A percentile compares a stretch with the other conserved stretches of the same genome.
Conservation (phyloP, 2,113 vertebrate species). For the Ranitomeya variabilis region DNA sequence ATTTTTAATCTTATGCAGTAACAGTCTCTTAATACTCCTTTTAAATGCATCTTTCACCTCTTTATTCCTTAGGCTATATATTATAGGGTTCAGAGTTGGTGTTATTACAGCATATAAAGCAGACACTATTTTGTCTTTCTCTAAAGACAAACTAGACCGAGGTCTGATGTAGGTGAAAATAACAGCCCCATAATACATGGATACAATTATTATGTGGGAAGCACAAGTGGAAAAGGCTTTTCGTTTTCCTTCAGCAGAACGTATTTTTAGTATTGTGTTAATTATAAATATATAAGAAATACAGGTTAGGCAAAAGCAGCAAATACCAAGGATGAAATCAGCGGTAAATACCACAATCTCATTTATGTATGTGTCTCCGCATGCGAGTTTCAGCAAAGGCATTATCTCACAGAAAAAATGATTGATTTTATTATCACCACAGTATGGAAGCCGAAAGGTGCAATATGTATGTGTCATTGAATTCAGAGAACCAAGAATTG, state of each 20-base stretch:
- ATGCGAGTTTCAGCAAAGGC: constrained; percentile 63
- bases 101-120: constrained; percentile 44
- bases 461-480: constrained; percentile 64
- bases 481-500: constrained; percentile 57
- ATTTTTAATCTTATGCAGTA: background rate
- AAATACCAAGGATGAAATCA: constrained; percentile 62
- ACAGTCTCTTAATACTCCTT: background rate
- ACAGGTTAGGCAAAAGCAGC: constrained; percentile 64
- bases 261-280: constrained; percentile 59
- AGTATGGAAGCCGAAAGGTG: constrained; percentile 63
- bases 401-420: constrained; percentile 69
- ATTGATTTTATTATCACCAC: constrained; percentile 62
- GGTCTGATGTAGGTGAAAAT: constrained; percentile 47
- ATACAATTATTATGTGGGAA: constrained; percentile 62
- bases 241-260: constrained; percentile 60
- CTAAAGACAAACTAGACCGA: constrained; percentile 35
- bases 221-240: constrained; percentile 66
- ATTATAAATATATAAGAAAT: constrained; percentile 64
- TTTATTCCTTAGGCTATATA: constrained; percentile 48
- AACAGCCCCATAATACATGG: constrained; percentile 49
- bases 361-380: constrained; percentile 61
- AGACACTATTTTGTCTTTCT: constrained; percentile 46
- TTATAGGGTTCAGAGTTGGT: constrained; percentile 46
- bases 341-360: constrained; percentile 63
- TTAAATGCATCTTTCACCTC: constrained; percentile 46